A percentile compares a stretch with the other conserved stretches of the same genome.
phyloP scores from a whole-genome alignment of 2,888 invertebrate genomes.

The Bursaphelenchus okinawaensis region DNA sequence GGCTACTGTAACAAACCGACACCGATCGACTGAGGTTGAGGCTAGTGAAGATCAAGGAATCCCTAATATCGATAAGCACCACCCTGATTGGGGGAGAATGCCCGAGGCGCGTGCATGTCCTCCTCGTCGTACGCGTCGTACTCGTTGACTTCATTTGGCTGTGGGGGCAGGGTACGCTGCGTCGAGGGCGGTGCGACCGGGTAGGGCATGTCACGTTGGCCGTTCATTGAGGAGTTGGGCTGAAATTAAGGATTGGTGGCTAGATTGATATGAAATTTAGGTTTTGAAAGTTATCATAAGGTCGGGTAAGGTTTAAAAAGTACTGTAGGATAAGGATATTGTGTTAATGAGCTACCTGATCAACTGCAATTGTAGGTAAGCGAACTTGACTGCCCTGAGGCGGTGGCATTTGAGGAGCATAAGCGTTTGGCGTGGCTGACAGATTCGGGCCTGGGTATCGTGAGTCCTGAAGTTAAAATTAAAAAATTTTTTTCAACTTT shows the following conservation, averaged over 20 bases:
- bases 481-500: too few relatives aligned
- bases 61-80: neutral
- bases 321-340: neutral
- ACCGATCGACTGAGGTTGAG: neutral
- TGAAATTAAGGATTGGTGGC: constrained; percentile 8
- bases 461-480: neutral
- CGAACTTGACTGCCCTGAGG: constrained; percentile 11
- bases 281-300: constrained; percentile 10
- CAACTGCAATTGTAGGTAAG: constrained; percentile 34
- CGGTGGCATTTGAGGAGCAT: neutral
- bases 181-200: constrained; percentile 17
- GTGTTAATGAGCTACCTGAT: constrained; percentile 24
- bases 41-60: neutral
- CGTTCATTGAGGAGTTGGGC: constrained; percentile 5
- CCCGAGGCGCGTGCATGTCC: constrained; percentile 28
- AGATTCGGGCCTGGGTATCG: neutral
- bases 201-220: constrained; percentile 10
- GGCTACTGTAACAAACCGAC: too few relatives aligned
- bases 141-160: constrained; percentile 30
- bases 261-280: constrained; percentile 21
- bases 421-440: neutral
- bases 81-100: neutral
- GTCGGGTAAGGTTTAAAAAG: too few relatives aligned
- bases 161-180: constrained; percentile 20
- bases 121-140: constrained; percentile 51